Percentiles rank a stretch among this genome's conserved stretches.
Evolutionary conservation across 2,888 invertebrate species (phyloP).

Genomic region (Cosmopolites sordidus): DNA sequence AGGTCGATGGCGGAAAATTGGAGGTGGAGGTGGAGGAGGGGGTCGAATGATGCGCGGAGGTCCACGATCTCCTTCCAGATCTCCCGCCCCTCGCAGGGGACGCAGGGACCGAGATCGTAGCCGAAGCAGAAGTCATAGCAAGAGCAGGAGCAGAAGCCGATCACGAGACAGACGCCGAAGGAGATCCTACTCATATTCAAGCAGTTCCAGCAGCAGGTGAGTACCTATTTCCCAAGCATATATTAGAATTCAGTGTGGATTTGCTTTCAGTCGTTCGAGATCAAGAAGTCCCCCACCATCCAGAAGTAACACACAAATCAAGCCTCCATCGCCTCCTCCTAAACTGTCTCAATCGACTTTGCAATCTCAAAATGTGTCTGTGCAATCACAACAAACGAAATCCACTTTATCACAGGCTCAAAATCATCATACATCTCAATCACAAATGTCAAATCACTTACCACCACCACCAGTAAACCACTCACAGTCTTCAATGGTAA

Average conservation of each 20-base stretch:
- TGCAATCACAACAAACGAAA: slow-evolving; percentile 12
- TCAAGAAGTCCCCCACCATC: slow-evolving; percentile 17
- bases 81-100: slow-evolving; percentile 33
- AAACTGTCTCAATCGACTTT: slow-evolving; percentile 1
- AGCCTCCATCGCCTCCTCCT: slow-evolving; percentile 17
- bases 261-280: slow-evolving; percentile 21
- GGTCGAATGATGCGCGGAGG: slow-evolving; percentile 43
- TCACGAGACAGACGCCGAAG: slow-evolving; percentile 29
- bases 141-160: slow-evolving; percentile 28
- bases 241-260: background rate
- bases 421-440: slow-evolving; percentile 31
- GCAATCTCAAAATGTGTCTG: slow-evolving; percentile 1
- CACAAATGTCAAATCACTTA: slow-evolving; percentile 41
- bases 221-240: background rate
- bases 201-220: slow-evolving; percentile 22
- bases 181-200: slow-evolving; percentile 24
- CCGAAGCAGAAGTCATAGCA: slow-evolving; percentile 29
- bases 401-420: slow-evolving; percentile 7
- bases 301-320: slow-evolving; percentile 3
- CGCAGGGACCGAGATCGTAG: slow-evolving; percentile 22
- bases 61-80: slow-evolving; percentile 37
- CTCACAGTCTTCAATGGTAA: slow-evolving; percentile 7
- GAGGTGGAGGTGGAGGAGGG: slow-evolving; percentile 34
- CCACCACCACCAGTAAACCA: slow-evolving; percentile 41
- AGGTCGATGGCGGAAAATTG: slow-evolving; percentile 24